phyloP scores from a whole-genome alignment of 2,888 invertebrate species.

The Eupithecia subumbrata region DNA sequence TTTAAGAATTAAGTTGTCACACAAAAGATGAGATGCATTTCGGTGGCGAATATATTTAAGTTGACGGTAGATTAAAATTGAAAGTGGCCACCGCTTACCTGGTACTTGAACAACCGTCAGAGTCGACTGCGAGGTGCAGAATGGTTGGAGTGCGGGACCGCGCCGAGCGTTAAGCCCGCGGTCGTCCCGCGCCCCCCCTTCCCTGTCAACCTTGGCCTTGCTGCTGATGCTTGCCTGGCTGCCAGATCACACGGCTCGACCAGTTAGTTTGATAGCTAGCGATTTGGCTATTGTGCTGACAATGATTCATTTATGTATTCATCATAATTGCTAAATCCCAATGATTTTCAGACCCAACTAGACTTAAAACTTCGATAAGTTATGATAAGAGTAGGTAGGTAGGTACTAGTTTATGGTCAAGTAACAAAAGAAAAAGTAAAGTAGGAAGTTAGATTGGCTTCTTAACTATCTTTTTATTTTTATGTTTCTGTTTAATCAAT shows the following conservation, averaged over 20 bases:
- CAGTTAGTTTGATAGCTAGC: conserved; percentile 48
- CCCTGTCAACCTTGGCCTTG: conserved; percentile 82
- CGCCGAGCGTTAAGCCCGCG: conserved; percentile 80
- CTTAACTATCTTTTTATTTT: too few relatives aligned
- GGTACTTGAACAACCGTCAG: conserved; percentile 82
- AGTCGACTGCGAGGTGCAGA: conserved; percentile 84
- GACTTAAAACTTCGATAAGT: background rate
- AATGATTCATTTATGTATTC: conserved; percentile 5
- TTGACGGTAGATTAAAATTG: conserved; percentile 60
- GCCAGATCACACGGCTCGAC: conserved; percentile 54
- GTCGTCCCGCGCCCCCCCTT: conserved; percentile 78
- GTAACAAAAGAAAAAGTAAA: background rate
- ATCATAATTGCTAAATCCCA: background rate
- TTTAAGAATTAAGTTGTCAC: conserved; percentile 69
- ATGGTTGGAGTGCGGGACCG: conserved; percentile 77
- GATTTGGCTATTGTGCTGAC: conserved; percentile 50
- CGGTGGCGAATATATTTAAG: conserved; percentile 47
- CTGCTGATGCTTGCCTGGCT: conserved; percentile 65
- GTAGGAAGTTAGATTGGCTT: too few relatives aligned
- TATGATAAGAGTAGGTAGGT: background rate
- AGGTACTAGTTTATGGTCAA: background rate
- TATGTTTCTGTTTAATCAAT: too few relatives aligned
- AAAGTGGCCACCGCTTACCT: conserved; percentile 81
- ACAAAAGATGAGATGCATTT: conserved; percentile 55
- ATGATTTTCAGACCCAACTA: background rate